Base-by-base conservation (phyloP, 92 coral and sea anemone species). In the Ricordea florida region DNA sequence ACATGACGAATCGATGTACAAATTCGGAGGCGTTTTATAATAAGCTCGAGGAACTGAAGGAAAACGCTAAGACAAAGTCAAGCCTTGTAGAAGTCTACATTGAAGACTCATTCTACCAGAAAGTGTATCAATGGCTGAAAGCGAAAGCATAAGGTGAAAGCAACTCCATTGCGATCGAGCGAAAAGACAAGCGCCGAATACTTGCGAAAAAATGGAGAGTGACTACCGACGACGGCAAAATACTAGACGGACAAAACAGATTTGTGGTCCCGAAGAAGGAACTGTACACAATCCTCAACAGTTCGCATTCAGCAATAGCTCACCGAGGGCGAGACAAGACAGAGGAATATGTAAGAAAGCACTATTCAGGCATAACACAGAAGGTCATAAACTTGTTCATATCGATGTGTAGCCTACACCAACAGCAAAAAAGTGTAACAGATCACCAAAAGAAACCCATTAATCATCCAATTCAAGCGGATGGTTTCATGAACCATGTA, bases 281-380 rank as follows among this genome's bases (percentile, higher is more conserved):
- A 26, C 24, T 67, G 15, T 47, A 40, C 73, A 17, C 26, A 45
- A 30, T 67, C 8, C 74, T 67, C 7, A 21, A 26, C 46, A 18
- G 9, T 31, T 15, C 50, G 4, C 69, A 62, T 36, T 59, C 62
- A 7, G 50, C 74, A 21, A 75, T 33, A 41, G 61, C 72, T 27
- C 72, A 75, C 60, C 57, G 72, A 24, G 82, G 72, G 47, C 20
- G 62, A 62, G 72, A 75, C 46, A 62, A 75, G 32, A 75, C 71
- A 21, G 59, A 59, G 51, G 57, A 18, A 4, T 47, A 75, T 48
- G 31, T 75, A 23, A 31, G 61, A 35, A 36, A 41, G 33, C 35
- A 28, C 14, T 75, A 18, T 43, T 42, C 82, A 42, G 82, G 52
- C 30, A 62, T 75, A 34, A 33, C 82, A 58, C 72, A 75, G 57